Evolutionary conservation across 2,797 vertebrate species (phyloP).

Genomic region (Ficedula albicollis): DNA sequence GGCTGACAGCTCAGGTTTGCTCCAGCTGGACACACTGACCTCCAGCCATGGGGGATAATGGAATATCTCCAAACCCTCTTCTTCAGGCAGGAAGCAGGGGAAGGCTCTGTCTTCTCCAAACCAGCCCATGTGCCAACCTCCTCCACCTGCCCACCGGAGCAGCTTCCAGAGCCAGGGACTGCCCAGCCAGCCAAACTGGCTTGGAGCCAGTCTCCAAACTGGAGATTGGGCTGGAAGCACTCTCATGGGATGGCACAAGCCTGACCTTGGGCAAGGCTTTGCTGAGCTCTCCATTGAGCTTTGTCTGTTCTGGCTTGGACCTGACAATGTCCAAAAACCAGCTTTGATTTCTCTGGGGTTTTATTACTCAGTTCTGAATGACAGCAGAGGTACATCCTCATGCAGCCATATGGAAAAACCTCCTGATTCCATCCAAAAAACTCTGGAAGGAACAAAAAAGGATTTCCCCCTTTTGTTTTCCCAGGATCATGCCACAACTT

Average conservation of each 20-base stretch:
- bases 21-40: rapidly evolving
- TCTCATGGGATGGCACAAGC: neutral
- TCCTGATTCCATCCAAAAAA: neutral
- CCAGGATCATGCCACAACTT: neutral
- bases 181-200: neutral
- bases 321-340: neutral
- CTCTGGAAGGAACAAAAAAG: neutral
- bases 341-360: neutral
- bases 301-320: neutral
- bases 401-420: neutral
- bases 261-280: neutral
- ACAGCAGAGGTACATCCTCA: neutral
- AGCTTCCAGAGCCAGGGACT: neutral
- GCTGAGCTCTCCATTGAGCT: neutral
- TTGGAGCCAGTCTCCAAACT: no score
- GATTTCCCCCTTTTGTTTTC: neutral
- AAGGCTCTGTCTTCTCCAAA: rapidly evolving
- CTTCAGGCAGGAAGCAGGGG: neutral
- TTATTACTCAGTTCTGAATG: neutral
- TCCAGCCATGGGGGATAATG: neutral
- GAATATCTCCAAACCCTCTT: neutral
- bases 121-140: rapidly evolving
- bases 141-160: neutral
- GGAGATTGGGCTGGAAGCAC: neutral
- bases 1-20: neutral